Conservation (phyloP, 2,888 invertebrate species). For the Agapostemon virescens region DNA sequence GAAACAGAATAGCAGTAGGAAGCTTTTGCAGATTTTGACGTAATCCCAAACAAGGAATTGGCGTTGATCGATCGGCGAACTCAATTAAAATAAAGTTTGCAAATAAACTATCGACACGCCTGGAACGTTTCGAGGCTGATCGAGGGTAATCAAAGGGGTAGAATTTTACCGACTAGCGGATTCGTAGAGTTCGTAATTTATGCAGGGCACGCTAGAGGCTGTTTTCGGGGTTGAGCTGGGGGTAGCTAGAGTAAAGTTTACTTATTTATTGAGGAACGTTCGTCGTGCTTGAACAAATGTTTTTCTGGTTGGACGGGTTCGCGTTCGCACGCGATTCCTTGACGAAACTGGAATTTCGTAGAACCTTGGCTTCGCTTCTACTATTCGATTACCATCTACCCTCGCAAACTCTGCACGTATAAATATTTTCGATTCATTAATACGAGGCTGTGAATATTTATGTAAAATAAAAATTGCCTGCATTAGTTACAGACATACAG, state of each 20-base stretch:
- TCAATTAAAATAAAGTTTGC: background rate
- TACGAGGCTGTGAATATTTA: background rate
- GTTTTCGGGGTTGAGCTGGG: background rate
- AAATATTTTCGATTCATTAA: background rate
- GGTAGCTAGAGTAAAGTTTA: conserved; percentile 1
- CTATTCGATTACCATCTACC: background rate
- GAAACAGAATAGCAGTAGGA: background rate
- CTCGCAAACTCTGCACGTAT: background rate
- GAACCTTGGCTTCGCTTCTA: background rate
- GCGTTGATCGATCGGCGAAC: background rate
- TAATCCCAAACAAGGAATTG: conserved; percentile 1
- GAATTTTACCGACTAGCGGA: background rate
- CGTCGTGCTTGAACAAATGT: background rate
- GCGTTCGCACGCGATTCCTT: background rate
- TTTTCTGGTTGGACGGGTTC: too few species aligned
- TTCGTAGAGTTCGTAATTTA: conserved; percentile 11
- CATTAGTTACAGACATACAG: background rate
- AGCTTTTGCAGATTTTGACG: background rate
- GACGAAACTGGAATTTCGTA: conserved; percentile 5
- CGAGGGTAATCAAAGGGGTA: background rate
- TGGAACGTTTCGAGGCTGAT: background rate
- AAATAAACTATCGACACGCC: background rate
- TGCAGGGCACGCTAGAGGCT: background rate
- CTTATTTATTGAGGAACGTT: conserved; percentile 5
- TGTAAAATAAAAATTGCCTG: background rate